Base-by-base conservation (phyloP, 2,113 vertebrate genomes). In the Toxotes jaculatrix region DNA sequence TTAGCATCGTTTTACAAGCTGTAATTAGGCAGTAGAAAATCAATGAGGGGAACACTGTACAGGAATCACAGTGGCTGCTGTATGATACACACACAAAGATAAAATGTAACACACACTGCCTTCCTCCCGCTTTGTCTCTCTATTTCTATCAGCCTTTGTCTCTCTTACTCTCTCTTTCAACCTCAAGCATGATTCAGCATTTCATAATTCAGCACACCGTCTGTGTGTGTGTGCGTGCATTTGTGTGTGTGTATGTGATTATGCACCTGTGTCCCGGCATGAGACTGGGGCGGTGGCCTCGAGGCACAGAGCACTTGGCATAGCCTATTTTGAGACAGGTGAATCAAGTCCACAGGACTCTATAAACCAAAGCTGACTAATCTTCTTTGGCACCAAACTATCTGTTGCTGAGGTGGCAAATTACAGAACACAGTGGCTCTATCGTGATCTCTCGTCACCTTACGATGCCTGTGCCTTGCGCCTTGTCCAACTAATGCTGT, bases 301-400 rank as follows among this genome's bases (percentile, higher is more conserved):
- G 27, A 80, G 79, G 79, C 74, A 66, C 82, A 1, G 4, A 83
- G 49, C 69, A 75, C 80, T 87, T 89, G 89, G 88, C 77, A 38
- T n/a, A 31, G 69, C 55, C 82, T 77, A 4, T 79, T 76, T 75
- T 62, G 23, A 75, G 68, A 84, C 90, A 93, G 81, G 90, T 93
- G 90, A 90, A 81, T 65, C 47, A 53, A 63, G 57, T 84, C 80
- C 80, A 68, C 47, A 2, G 74, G 84, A 87, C 70, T 80, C 79
- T 65, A 69, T 84, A 84, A 86, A 88, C 69, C 68, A 59, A 88
- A 74, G 66, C 80, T 47, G 27, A 55, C 74, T 91, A 91, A 93
- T 90, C 89, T 83, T 40, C 67, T 86, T 76, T 88, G 76, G 77
- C 79, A 76, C 59, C 31, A 34, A 73, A 55, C 40, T 45, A 34